Base-by-base conservation (phyloP, 2,888 invertebrate species). In the Macrophya annulata region DNA sequence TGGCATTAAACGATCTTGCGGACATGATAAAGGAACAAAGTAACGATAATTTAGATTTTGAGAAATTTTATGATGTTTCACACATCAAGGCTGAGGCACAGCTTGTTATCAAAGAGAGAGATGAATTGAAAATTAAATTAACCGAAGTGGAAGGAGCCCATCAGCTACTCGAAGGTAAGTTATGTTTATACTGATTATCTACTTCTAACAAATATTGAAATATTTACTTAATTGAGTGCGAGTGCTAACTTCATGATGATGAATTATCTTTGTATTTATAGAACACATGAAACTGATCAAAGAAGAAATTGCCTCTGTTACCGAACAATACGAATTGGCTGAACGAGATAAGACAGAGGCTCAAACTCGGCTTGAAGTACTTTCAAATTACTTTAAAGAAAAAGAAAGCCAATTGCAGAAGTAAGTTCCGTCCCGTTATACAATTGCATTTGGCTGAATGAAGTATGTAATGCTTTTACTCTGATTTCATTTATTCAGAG, bases 381-480 rank as follows among this genome's bases (percentile, higher is more conserved):
- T 99, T 65, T 97, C 97, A 0, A 97, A 96, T 91, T 98, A 98
- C 93, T 98, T 98, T 94, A 97, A 98, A 91, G 98, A 98, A 88
- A 97, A 97, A 89, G 98, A 98, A 93, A 95, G 96, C 17, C 97
- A 98, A 93, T 94, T 98, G 77, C 96, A 98, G 94, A 98, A 98
- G 97, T 98, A 95, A 94, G 94, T 94, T 59, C 25, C 21, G 51
- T 86, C 59, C 10, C 9, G 15, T n/a, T 9, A 48, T 55, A 55
- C 8, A 55, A 55, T 55, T 55, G 55, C n/a, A 55, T 55, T 37
- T 40, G 3, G 4, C 45, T 45, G 43, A 48, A 74, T 21, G 17
- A 8, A 45, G 15, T n/a, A 5, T 37, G 17, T 31, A 37, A 85
- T 51, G 10, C 40, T 21, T 48, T 21, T 9, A 8, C 12, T 71